Evolutionary conservation across 2,888 invertebrate species (phyloP), one percentile per base, ranked within the genome.

Genomic region (Parnassius glacialis): DNA sequence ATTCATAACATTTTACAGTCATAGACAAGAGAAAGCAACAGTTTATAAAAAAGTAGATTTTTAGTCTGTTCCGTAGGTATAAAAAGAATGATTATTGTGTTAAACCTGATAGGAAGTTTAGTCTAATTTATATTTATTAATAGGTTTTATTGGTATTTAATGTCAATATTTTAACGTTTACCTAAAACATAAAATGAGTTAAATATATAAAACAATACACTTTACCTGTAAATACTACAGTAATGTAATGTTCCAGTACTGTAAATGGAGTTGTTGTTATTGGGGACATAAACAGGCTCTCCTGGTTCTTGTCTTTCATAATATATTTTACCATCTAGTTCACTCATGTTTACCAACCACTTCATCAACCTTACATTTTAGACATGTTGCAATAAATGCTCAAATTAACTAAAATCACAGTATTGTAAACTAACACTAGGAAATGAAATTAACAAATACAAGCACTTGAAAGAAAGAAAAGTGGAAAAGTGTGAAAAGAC

Each of bases 171-270:
- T 3, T 34, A 34, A 34, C 34, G 34, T 34, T 34, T 34, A 7
- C 5, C 5, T 34, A 34, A 34, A 34, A 34, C 34, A 7, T 5
- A 34, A 34, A 34, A 34, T 7, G 0, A 34, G 34, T 34, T 1
- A 34, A 34, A 34, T 34, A 34, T 34, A 34, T 34, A 34, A 25
- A 34, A 34, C 34, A 34, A 34, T 43, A 10, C 43, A 45, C 3
- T 25, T 48, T 82, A 92, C 92, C 92, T 92, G 87, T 92, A 92
- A 74, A 92, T 91, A 67, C 92, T 92, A 81, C 93, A 93, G 84
- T 93, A 93, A 81, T 92, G 91, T 74, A 89, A 81, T 52, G 92
- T 93, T 74, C 93, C 93, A 85, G 92, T 93, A 81, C 92, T 93
- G 75, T 92, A 92, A 66, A 92, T 80, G 13, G 92, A 92, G 69